phyloP scores from a whole-genome alignment of 2,888 invertebrate genomes.

The Nomada ferruginata region DNA sequence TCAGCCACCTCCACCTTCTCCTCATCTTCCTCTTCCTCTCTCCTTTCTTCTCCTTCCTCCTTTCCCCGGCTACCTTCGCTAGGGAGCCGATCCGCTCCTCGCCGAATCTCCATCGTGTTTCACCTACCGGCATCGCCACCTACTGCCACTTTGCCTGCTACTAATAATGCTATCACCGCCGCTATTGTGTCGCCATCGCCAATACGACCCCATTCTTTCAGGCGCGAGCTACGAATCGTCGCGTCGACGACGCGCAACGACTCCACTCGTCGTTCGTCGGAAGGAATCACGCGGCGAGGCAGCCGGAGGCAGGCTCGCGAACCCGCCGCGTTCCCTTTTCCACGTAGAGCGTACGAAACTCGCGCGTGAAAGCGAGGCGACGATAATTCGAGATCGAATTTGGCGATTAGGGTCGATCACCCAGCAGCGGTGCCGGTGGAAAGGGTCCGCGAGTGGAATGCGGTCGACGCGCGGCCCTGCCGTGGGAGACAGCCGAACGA shows the following conservation, averaged over 20 bases:
- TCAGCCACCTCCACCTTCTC: constrained; percentile 68
- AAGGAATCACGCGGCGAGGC: no score
- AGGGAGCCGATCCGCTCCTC: constrained; percentile 66
- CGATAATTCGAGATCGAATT: constrained; percentile 55
- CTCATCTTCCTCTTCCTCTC: constrained; percentile 49
- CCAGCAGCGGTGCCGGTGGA: constrained; percentile 54
- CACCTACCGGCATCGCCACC: constrained; percentile 64
- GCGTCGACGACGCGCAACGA: neutral
- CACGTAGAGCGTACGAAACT: constrained; percentile 7
- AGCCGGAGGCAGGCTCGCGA: neutral
- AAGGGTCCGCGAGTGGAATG: constrained; percentile 75
- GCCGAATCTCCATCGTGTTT: constrained; percentile 73
- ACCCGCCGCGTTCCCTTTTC: neutral
- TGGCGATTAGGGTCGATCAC: constrained; percentile 65
- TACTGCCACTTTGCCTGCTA: constrained; percentile 58
- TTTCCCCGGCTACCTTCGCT: constrained; percentile 48
- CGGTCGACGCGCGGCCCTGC: constrained; percentile 75
- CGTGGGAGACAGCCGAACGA: constrained; percentile 72
- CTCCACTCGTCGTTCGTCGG: no score
- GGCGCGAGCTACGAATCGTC: neutral
- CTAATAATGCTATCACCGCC: constrained; percentile 48
- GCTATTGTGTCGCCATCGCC: constrained; percentile 35
- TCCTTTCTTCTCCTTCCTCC: constrained; percentile 47
- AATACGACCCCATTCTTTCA: neutral
- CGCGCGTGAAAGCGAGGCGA: constrained; percentile 30